phyloP scores from a whole-genome alignment of 2,797 vertebrate species.

The Rhinophrynus dorsalis region DNA sequence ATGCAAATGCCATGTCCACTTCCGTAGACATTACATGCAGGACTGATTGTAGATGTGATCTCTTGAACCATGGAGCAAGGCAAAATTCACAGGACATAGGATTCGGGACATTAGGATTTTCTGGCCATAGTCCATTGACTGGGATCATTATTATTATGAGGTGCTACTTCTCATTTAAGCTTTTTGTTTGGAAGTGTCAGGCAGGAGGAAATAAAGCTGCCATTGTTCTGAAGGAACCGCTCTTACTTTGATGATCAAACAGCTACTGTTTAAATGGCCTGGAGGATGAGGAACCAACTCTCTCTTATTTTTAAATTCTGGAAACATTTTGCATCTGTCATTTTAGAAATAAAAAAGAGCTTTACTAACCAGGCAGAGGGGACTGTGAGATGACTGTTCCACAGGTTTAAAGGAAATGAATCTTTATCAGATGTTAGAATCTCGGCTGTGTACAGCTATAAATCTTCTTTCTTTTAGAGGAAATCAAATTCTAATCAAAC shows the following conservation, averaged over 20 bases:
- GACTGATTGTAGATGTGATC: too few species aligned
- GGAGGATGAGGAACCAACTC: not conserved
- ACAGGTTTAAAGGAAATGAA: not conserved
- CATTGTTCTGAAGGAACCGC: not conserved
- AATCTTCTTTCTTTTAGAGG: not conserved
- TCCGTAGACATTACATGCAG: too few species aligned
- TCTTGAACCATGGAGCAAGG: too few species aligned
- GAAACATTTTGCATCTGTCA: not conserved
- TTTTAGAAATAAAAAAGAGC: not conserved
- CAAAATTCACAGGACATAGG: too few species aligned
- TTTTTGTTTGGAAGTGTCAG: not conserved
- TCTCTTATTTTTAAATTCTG: too few species aligned
- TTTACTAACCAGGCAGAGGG: not conserved
- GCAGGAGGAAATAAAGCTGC: not conserved
- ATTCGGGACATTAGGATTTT: too few species aligned
- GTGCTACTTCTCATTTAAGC: too few species aligned
- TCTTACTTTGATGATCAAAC: not conserved
- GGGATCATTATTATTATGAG: too few species aligned
- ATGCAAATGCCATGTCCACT: too few species aligned
- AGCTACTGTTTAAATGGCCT: not conserved
- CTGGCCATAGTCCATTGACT: too few species aligned
- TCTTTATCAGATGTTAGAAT: not conserved
- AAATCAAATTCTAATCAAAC: conserved; percentile 5
- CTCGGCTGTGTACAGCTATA: not conserved
- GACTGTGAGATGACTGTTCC: not conserved